Percentiles rank a stretch among this genome's conserved stretches.
phyloP scores from a whole-genome alignment of 2,113 vertebrate species.

The Chiloscyllium plagiosum region DNA sequence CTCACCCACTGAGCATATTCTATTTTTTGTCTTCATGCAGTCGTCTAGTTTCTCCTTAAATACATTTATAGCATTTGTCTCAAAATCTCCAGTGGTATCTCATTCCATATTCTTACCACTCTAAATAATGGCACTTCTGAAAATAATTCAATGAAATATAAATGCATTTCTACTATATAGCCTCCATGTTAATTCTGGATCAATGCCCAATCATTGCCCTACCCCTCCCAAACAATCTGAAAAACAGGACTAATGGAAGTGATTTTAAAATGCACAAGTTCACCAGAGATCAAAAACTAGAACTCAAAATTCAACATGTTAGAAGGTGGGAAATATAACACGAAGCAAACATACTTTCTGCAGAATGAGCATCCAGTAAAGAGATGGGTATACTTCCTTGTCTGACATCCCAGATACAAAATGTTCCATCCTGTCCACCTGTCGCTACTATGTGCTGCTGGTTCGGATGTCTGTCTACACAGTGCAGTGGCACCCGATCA shows the following conservation, averaged over 20 bases:
- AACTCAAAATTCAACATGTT: background rate
- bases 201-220: background rate
- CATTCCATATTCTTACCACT: background rate
- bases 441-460: slow-evolving; percentile 94
- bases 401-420: slow-evolving; percentile 93
- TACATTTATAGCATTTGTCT: background rate
- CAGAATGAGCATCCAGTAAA: slow-evolving; percentile 87
- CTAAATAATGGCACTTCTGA: background rate
- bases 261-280: background rate
- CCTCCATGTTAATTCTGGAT: background rate
- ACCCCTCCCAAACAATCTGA: background rate
- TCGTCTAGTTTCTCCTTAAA: background rate
- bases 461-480: slow-evolving; percentile 88
- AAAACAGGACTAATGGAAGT: background rate
- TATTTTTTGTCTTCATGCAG: background rate
- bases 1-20: background rate
- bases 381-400: slow-evolving; percentile 80
- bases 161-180: background rate
- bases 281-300: background rate
- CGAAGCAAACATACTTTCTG: slow-evolving; percentile 74
- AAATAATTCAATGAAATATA: background rate
- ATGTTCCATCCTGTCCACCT: slow-evolving; percentile 90
- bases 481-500: slow-evolving; percentile 84
- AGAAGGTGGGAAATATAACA: background rate
- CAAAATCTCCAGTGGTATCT: background rate